These are phyloP conservation scores for Hemicordylus capensis DNA, from an alignment of 2,113 vertebrate species.

Conservation along the genomic window DNA sequence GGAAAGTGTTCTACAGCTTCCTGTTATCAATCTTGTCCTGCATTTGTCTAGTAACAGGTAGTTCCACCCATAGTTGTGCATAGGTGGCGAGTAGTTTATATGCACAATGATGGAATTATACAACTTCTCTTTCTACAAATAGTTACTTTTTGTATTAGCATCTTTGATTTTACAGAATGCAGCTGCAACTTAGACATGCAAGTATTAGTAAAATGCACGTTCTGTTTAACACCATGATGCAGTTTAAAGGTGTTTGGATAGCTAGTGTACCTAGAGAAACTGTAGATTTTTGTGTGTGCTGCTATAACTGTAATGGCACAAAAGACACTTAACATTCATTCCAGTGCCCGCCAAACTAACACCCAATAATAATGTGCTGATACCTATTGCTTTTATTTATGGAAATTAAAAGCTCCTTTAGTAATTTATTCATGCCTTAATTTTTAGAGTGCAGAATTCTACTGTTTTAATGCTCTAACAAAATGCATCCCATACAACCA, in stretches of 20 bases:
- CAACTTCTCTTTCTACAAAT: neutral
- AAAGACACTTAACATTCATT: conserved; percentile 56
- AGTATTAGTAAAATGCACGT: conserved; percentile 13
- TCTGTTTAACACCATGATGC: conserved; percentile 25
- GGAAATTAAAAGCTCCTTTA: conserved; percentile 63
- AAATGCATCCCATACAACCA: conserved; percentile 74
- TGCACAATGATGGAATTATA: too few species aligned
- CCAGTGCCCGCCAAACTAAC: conserved; percentile 56
- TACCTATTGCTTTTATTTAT: conserved; percentile 67
- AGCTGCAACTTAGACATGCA: conserved; percentile 26
- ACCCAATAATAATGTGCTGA: conserved; percentile 67
- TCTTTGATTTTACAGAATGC: neutral
- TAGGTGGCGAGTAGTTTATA: neutral
- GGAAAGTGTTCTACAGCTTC: neutral
- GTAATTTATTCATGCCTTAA: conserved; percentile 72
- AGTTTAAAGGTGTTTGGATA: conserved; percentile 22
- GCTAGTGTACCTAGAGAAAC: conserved; percentile 48
- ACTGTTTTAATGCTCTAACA: conserved; percentile 50
- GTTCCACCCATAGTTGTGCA: neutral
- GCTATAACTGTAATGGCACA: conserved; percentile 49
- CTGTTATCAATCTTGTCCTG: neutral
- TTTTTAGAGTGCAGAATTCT: conserved; percentile 38
- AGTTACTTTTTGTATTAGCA: conserved; percentile 4
- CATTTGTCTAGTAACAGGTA: neutral
- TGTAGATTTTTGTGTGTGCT: conserved; percentile 48